Evolutionary conservation across 2,888 invertebrate species (phyloP), one percentile per base, ranked within the genome.

Genomic region (Sthenelais limicola): DNA sequence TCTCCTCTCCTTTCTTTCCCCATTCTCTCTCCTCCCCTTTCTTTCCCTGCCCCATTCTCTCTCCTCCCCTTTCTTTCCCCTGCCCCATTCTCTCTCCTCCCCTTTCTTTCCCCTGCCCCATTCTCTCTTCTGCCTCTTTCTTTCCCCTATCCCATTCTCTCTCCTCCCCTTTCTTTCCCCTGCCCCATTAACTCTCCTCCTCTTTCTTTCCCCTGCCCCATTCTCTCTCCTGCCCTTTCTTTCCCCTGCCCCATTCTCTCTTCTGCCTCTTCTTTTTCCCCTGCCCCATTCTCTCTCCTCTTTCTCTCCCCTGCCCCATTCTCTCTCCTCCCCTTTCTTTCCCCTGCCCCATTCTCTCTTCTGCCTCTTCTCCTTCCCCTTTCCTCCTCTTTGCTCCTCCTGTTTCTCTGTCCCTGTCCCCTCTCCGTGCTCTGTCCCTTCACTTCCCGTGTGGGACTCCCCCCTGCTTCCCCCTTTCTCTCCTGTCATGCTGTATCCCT

Each of bases 381-480:
- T 30, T 28, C 28, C 15, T 56, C 56, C 1, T n/a, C 38, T 30
- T 26, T 48, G 21, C 38, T 1, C 47, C 38, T 1, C n/a, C 49
- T 38, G 9, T n/a, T 48, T 38, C 18, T n/a, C 21, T 66, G 1
- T n/a, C n/a, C 30, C 43, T n/a, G 9, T 66, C 67, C n/a, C 0
- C 30, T 30, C 1, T 49, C 38, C 67, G 21, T n/a, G 32, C 2
- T 1, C n/a, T 38, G 7, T n/a, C 21, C n/a, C 1, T 30, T 66
- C 21, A 9, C 67, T 38, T 49, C 47, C 43, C 30, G 7, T n/a
- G 35, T 66, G 9, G 9, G 12, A 9, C n/a, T n/a, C 43, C 30
- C 21, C 33, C 67, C 30, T 49, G n/a, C 67, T 66, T 49, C n/a
- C 67, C 38, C n/a, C 47, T 30, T 38, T 49, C n/a, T 43, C n/a